Evolutionary conservation across 2,888 invertebrate species (phyloP), one percentile per base, ranked within the genome.

Genomic region (Nemotelus pantherinus): DNA sequence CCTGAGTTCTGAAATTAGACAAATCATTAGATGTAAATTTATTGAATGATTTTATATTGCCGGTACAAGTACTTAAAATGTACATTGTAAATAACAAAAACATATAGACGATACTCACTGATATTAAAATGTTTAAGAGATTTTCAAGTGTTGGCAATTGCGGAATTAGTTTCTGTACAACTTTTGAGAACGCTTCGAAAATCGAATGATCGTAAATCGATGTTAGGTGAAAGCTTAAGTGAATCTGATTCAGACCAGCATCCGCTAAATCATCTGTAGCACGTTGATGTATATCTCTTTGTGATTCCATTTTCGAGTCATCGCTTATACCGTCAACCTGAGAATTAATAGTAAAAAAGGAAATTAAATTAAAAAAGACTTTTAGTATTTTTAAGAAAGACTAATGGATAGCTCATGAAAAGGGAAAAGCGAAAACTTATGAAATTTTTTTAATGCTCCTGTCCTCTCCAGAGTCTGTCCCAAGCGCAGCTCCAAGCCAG

Each of bases 181-280:
- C 99, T 92, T 99, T 99, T 83, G 98, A 98, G 88, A 99, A 99
- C 9, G 99, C 99, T 89, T 99, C 99, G 89, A 99, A 99, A 88
- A 99, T 99, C 81, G 99, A 99, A 88, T 99, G 99, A 88, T 99
- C 99, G 86, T 99, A 99, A 82, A 99, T 99, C 79, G 98, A 99
- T 43, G 99, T 99, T 80, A 99, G 89, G 87, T 99, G 98, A 89
- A 98, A 98, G 84, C 95, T 96, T 76, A 97, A 88, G 85, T 96
- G 95, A 80, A 97, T 95, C 88, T 95, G 93, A 83, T 97, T 95
- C 82, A 90, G 84, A 84, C 96, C 95, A 72, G 94, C 93, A 88
- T 99, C 98, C 47, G 92, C 90, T 78, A 99, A 89, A 86, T 99
- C 98, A 86, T 99, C 98, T 77, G 95, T 97, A 2, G 98, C 97